Percentiles rank a stretch among this genome's conserved stretches.
Conservation (phyloP, 1,140 invertebrate genomes). For the Drosophila guanche region DNA sequence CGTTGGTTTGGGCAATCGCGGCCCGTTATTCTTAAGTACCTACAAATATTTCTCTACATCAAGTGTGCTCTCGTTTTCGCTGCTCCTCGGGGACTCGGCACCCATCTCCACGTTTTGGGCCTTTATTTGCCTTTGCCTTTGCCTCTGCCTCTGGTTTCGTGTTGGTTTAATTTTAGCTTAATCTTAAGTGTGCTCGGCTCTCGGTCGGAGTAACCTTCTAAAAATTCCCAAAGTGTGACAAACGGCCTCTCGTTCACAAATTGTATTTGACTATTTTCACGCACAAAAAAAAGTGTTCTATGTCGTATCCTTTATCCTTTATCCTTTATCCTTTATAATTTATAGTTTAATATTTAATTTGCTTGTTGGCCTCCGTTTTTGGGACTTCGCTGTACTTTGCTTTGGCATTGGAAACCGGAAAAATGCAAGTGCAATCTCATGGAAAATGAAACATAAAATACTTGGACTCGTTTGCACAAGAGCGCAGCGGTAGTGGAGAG, state of each 20-base stretch:
- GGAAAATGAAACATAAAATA: too few species aligned
- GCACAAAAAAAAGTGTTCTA: constrained; percentile 44
- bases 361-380: constrained; percentile 22
- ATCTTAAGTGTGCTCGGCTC: constrained; percentile 41
- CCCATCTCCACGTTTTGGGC: neutral
- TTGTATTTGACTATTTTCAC: constrained; percentile 56
- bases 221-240: constrained; percentile 34
- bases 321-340: constrained; percentile 40
- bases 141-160: neutral
- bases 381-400: constrained; percentile 19
- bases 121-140: neutral
- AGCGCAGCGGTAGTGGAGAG: neutral
- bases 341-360: constrained; percentile 42
- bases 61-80: constrained; percentile 34
- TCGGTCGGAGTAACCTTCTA: constrained; percentile 31
- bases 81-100: constrained; percentile 11
- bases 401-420: neutral
- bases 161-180: constrained; percentile 56
- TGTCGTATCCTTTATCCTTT: constrained; percentile 41
- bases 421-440: constrained; percentile 12
- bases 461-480: neutral
- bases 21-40: constrained; percentile 31
- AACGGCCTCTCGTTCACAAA: constrained; percentile 27
- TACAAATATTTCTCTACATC: constrained; percentile 64
- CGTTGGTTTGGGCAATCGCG: too few species aligned